Percentiles rank a stretch among this genome's conserved stretches.
Evolutionary conservation across 2,797 vertebrate genomes (phyloP).

Genomic region (Eleutherodactylus coqui): DNA sequence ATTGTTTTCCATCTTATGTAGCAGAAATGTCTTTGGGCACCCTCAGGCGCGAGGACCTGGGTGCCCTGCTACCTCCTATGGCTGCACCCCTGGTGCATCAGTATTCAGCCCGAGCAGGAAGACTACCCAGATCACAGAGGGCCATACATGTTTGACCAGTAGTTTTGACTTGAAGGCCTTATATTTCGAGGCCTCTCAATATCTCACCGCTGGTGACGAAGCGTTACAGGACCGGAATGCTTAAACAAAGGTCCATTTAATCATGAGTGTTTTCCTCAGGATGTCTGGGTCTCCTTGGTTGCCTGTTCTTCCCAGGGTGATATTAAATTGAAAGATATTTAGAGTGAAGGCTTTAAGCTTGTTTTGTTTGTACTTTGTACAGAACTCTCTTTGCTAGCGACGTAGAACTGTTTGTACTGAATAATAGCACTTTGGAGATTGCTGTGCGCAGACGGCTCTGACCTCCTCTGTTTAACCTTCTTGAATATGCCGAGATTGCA

Average conservation of each 20-base stretch:
- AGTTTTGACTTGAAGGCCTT: not conserved
- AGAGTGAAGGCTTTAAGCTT: conserved; percentile 56
- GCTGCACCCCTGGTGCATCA: too few relatives aligned
- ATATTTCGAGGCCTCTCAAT: not conserved
- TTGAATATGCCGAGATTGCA: conserved; percentile 60
- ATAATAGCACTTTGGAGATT: conserved; percentile 63
- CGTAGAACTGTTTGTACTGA: conserved; percentile 48
- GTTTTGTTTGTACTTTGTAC: conserved; percentile 54
- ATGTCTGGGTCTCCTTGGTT: conserved; percentile 51
- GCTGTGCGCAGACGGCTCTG: conserved; percentile 44
- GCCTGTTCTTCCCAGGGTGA: conserved; percentile 45
- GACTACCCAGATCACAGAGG: not conserved
- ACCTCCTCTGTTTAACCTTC: conserved; percentile 61
- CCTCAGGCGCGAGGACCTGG: too few relatives aligned
- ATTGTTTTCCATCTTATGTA: too few relatives aligned
- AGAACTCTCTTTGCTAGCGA: conserved; percentile 23
- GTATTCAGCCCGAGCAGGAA: too few relatives aligned
- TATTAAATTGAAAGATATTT: conserved; percentile 57
- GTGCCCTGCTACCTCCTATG: too few relatives aligned
- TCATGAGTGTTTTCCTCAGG: conserved; percentile 2
- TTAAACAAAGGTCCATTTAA: conserved; percentile 10
- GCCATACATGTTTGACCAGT: not conserved
- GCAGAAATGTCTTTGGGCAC: too few relatives aligned
- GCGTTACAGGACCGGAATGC: not conserved
- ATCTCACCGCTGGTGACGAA: not conserved